Evolutionary conservation across 2,797 vertebrate genomes (phyloP).

Genomic region (Arctocebus calabarensis): DNA sequence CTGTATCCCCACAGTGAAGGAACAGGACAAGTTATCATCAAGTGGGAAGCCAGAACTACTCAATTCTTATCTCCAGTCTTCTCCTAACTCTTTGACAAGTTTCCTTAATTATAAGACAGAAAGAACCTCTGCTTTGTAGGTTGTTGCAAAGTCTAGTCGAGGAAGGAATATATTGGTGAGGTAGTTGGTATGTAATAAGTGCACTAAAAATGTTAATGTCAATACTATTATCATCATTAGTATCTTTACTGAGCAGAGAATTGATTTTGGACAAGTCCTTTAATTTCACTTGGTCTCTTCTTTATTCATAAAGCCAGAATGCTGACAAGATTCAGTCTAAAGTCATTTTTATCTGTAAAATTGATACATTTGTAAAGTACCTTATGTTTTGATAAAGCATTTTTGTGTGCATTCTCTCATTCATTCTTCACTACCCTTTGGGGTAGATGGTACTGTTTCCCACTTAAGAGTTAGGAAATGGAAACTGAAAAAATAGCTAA

Average conservation of each 20-base stretch:
- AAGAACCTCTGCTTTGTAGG: neutral
- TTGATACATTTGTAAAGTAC: neutral
- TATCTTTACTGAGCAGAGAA: conserved; percentile 3
- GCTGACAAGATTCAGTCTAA: neutral
- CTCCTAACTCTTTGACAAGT: neutral
- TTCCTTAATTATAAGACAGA: neutral
- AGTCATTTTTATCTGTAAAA: conserved; percentile 14
- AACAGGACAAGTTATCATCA: neutral
- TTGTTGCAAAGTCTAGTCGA: neutral
- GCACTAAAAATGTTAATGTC: neutral
- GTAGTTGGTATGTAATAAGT: neutral
- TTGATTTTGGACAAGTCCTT: neutral
- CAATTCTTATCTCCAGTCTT: neutral
- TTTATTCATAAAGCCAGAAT: neutral
- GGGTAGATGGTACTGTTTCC: neutral
- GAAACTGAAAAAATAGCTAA: neutral
- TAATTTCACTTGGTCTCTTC: neutral
- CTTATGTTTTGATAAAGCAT: conserved; percentile 12
- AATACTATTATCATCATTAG: neutral
- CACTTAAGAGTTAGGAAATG: conserved; percentile 46
- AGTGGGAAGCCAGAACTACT: neutral
- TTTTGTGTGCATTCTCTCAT: neutral
- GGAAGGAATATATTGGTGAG: neutral
- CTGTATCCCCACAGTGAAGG: neutral
- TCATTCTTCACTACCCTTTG: neutral